Evolutionary conservation across 2,888 invertebrate genomes (phyloP).

Genomic region (Meteorus cinctellus): DNA sequence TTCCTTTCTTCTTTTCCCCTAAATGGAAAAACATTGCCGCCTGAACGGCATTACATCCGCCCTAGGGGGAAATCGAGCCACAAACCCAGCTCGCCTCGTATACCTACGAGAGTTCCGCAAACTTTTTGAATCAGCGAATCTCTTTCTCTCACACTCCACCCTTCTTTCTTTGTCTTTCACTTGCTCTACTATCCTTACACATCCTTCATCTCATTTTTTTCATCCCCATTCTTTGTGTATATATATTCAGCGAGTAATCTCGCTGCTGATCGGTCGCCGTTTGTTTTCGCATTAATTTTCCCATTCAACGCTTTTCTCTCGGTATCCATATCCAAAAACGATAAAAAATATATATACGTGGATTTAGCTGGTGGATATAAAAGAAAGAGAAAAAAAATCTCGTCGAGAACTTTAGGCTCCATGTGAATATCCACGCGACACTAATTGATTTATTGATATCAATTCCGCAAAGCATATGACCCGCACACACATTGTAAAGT

Average conservation of each 20-base stretch:
- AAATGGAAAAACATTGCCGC: constrained; percentile 59
- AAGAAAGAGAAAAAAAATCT: not conserved
- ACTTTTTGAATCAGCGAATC: constrained; percentile 60
- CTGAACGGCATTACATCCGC: constrained; percentile 50
- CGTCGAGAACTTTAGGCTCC: not conserved
- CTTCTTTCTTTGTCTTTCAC: constrained; percentile 25
- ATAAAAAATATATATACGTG: constrained; percentile 7
- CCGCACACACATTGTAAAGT: constrained; percentile 20
- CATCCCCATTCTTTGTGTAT: constrained; percentile 15
- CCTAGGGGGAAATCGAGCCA: constrained; percentile 42
- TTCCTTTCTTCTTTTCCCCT: constrained; percentile 47
- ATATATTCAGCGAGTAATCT: constrained; percentile 49
- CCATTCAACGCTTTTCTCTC: constrained; percentile 8
- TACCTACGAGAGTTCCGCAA: constrained; percentile 54
- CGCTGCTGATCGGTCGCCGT: constrained; percentile 52
- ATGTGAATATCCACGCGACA: constrained; percentile 12
- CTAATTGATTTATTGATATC: constrained; percentile 53
- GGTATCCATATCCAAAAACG: not conserved
- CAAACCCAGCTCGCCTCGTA: constrained; percentile 23
- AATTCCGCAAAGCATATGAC: constrained; percentile 29
- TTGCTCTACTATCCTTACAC: constrained; percentile 29
- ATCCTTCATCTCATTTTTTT: constrained; percentile 35
- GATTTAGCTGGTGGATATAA: constrained; percentile 1
- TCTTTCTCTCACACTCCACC: constrained; percentile 30
- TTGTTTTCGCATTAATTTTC: constrained; percentile 53